These are phyloP conservation scores for Panurus biarmicus DNA, from an alignment of 2,113 vertebrate genomes.

Conservation along the genomic window DNA sequence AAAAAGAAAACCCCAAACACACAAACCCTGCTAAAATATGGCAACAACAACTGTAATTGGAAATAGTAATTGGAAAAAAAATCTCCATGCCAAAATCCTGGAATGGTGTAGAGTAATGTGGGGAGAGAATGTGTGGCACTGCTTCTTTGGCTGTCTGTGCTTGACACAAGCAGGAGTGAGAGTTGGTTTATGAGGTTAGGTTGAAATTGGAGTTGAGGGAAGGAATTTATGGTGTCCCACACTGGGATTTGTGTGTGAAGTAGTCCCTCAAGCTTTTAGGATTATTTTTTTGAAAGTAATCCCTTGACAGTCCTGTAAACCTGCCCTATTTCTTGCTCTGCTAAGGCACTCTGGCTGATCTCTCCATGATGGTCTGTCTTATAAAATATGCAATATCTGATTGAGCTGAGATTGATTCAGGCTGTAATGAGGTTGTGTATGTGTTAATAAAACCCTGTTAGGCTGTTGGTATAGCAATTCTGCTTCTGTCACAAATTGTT, in stretches of 20 bases:
- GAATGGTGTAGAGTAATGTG: background rate
- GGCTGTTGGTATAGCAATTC: background rate
- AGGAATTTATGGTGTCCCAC: background rate
- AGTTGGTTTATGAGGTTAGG: background rate
- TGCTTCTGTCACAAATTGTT: background rate
- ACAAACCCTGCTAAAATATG: background rate
- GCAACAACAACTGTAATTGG: background rate
- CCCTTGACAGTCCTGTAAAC: background rate
- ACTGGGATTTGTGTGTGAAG: background rate
- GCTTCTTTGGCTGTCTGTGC: background rate
- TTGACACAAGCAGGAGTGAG: background rate
- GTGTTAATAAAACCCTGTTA: background rate
- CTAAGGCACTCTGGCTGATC: background rate
- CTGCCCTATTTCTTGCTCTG: background rate
- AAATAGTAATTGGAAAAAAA: background rate
- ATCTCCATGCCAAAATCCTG: background rate
- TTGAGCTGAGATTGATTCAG: background rate
- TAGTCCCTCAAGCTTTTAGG: background rate
- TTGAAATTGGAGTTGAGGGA: background rate
- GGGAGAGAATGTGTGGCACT: background rate
- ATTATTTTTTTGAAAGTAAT: background rate
- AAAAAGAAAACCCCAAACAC: background rate
- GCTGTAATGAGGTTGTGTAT: background rate
- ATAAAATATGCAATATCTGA: background rate
- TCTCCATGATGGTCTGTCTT: background rate